Conservation (phyloP, 2,797 vertebrate species). For the Takifugu rubripes region DNA sequence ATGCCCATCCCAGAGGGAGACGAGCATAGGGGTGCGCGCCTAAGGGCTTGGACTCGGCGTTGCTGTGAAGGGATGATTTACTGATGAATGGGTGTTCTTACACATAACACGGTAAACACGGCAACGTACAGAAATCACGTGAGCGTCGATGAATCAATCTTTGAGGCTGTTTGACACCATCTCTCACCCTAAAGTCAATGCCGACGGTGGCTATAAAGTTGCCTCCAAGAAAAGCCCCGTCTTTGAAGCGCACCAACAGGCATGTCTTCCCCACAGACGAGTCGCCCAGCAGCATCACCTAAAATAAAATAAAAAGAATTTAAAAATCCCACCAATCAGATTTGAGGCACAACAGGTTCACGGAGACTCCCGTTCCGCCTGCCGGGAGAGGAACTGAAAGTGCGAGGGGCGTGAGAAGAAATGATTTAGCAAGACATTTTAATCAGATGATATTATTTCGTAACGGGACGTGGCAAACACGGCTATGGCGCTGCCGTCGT, state of each 20-base stretch:
- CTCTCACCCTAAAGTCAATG: constrained; percentile 99
- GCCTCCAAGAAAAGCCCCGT: constrained; percentile 93
- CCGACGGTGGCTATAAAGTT: constrained; percentile 98
- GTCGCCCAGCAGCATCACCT: constrained; percentile 99
- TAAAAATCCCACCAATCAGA: constrained; percentile 30
- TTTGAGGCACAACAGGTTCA: constrained; percentile 43
- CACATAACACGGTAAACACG: too few species aligned
- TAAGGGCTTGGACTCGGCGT: too few species aligned
- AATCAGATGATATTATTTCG: constrained; percentile 9
- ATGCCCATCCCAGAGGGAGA: neutral
- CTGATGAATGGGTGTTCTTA: too few species aligned
- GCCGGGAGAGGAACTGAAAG: constrained; percentile 6
- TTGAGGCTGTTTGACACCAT: constrained; percentile 4
- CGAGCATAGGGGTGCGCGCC: too few species aligned
- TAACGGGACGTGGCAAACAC: neutral
- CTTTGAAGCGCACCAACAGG: constrained; percentile 95
- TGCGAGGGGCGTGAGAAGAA: constrained; percentile 2
- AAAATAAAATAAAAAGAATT: constrained; percentile 23
- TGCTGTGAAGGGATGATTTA: too few species aligned
- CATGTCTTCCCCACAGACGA: constrained; percentile 98
- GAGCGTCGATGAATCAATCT: constrained; percentile 6
- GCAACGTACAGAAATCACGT: neutral
- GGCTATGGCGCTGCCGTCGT: constrained; percentile 7
- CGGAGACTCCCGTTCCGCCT: constrained; percentile 3
- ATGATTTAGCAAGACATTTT: constrained; percentile 6